These are phyloP conservation scores for Adelges cooleyi DNA, from an alignment of 1,140 invertebrate species.

Conservation along the genomic window DNA sequence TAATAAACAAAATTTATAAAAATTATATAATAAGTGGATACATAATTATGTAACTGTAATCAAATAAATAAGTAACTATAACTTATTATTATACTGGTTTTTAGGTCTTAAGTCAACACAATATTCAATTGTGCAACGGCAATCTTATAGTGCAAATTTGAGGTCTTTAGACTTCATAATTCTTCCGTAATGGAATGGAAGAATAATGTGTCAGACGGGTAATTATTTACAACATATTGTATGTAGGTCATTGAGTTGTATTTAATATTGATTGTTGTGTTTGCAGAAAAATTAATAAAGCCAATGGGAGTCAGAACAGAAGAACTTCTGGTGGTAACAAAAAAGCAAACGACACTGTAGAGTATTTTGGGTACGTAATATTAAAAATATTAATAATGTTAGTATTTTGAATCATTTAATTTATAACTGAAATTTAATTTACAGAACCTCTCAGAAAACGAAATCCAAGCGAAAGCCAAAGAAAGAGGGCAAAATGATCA, in stretches of 20 bases:
- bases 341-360: slow-evolving; percentile 20
- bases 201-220: slow-evolving; percentile 19
- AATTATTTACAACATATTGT: background rate
- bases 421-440: background rate
- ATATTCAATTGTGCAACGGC: no score
- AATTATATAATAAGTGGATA: no score
- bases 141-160: background rate
- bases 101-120: no score
- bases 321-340: slow-evolving; percentile 11
- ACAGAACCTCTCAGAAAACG: slow-evolving; percentile 1
- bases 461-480: slow-evolving; percentile 19
- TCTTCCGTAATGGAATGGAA: slow-evolving; percentile 27
- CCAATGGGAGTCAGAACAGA: slow-evolving; percentile 1
- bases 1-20: no score
- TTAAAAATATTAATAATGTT: no score
- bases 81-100: no score
- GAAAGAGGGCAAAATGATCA: slow-evolving; percentile 19
- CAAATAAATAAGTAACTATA: no score
- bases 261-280: background rate
- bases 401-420: no score
- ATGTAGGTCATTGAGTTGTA: background rate
- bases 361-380: slow-evolving; percentile 17
- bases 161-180: slow-evolving; percentile 6
- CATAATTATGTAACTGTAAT: no score
- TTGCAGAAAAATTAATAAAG: slow-evolving; percentile 15